Percentiles rank a stretch among this genome's conserved stretches.
Evolutionary conservation across 2,113 vertebrate species (phyloP).

Genomic region (human): GRCh38 chr11:83792001-83792500

Average conservation of each 20-base stretch:
- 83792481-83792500: background rate
- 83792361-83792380: background rate
- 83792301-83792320: background rate
- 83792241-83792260: background rate
- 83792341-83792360: background rate
- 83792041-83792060: background rate
- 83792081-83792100: background rate
- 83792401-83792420: background rate
- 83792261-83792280: background rate
- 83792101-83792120: background rate
- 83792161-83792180: background rate
- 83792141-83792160: background rate
- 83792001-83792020: background rate
- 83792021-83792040: background rate
- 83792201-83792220: background rate
- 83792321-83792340: background rate
- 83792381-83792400: background rate
- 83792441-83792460: background rate
- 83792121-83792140: background rate
- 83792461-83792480: background rate
- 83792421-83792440: background rate
- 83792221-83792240: background rate
- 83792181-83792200: background rate
- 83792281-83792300: background rate
- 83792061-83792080: background rate